Conservation (phyloP, 2,797 vertebrate species). For the Spondyliosoma cantharus region DNA sequence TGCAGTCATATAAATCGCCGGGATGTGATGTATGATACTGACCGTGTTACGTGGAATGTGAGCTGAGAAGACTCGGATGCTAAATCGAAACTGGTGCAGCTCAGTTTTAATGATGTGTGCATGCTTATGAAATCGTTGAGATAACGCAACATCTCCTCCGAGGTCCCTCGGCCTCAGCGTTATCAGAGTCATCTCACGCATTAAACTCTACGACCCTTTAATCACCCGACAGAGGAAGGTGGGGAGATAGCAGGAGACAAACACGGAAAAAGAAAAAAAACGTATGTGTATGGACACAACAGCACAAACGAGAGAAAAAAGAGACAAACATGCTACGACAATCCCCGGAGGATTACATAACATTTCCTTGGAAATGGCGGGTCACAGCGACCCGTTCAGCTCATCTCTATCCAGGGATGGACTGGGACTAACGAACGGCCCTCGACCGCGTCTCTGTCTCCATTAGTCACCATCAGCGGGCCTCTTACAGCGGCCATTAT, state of each 20-base stretch:
- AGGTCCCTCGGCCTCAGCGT: neutral
- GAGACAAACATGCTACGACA: slow-evolving; percentile 11
- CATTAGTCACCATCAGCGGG: slow-evolving; percentile 51
- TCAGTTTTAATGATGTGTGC: slow-evolving; percentile 16
- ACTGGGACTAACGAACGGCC: too few relatives aligned
- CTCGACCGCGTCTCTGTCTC: neutral
- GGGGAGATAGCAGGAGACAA: neutral
- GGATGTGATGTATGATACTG: neutral
- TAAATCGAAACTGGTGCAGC: neutral
- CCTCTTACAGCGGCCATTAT: slow-evolving; percentile 53
- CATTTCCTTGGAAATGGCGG: slow-evolving; percentile 58
- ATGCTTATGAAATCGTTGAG: slow-evolving; percentile 38
- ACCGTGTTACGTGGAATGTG: neutral
- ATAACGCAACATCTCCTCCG: slow-evolving; percentile 37
- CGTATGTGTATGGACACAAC: slow-evolving; percentile 18
- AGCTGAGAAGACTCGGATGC: neutral
- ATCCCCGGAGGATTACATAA: slow-evolving; percentile 67
- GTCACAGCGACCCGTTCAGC: slow-evolving; percentile 63
- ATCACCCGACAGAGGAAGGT: neutral
- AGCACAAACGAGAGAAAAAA: slow-evolving; percentile 10
- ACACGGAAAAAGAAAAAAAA: neutral
- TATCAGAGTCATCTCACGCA: slow-evolving; percentile 39
- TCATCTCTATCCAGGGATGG: slow-evolving; percentile 29
- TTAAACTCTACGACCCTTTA: slow-evolving; percentile 14
- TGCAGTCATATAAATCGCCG: neutral